A percentile compares a stretch with the other conserved stretches of the same genome.
These are phyloP conservation scores for Eupeodes luniger DNA, from an alignment of 2,888 invertebrate genomes.

Conservation along the genomic window DNA sequence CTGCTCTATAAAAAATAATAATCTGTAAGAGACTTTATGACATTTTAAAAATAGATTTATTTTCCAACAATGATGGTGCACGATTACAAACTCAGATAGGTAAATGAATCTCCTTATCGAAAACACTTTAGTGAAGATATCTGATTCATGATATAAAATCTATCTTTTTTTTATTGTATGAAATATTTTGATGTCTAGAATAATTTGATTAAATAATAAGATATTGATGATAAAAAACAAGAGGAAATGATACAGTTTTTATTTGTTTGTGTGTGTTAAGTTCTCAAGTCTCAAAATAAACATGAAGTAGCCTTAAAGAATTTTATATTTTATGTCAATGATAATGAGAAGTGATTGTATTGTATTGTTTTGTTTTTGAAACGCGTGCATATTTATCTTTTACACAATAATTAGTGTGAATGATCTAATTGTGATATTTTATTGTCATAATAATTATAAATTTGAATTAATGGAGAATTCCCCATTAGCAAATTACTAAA, in stretches of 20 bases:
- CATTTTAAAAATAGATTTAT: slow-evolving; percentile 22
- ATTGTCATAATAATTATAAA: neutral
- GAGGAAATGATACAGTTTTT: neutral
- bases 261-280: too few relatives aligned
- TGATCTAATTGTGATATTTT: slow-evolving; percentile 7
- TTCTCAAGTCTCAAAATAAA: neutral
- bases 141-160: slow-evolving; percentile 12
- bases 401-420: neutral
- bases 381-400: neutral
- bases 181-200: neutral
- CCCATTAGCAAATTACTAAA: neutral
- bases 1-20: neutral
- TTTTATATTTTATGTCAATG: neutral
- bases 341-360: neutral
- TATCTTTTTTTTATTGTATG: neutral
- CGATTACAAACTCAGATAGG: neutral
- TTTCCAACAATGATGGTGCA: neutral
- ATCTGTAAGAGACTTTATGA: slow-evolving; percentile 5
- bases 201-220: neutral
- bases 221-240: neutral
- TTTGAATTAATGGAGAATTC: neutral
- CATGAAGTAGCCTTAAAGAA: neutral
- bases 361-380: neutral
- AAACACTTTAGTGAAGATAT: neutral
- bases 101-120: slow-evolving; percentile 9